phyloP scores from a whole-genome alignment of 2,113 vertebrate genomes.

The Periophthalmus modestus region DNA sequence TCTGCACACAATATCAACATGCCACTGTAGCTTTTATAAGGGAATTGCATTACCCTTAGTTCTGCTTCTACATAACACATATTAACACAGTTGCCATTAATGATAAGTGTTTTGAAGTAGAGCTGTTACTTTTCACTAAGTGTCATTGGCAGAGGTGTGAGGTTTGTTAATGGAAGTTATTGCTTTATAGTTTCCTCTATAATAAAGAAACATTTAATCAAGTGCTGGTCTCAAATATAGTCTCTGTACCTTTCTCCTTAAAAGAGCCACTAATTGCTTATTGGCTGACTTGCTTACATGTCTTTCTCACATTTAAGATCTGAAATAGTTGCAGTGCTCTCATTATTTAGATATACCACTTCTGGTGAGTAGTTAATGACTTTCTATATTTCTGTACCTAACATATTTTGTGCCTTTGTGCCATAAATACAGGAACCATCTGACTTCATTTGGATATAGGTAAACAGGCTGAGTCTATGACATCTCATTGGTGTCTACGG shows the following conservation, averaged over 20 bases:
- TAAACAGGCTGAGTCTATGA: conserved; percentile 24
- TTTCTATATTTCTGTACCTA: conserved; percentile 16
- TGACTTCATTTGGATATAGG: conserved; percentile 12
- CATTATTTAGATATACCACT: too few relatives aligned
- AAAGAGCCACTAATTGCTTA: background rate
- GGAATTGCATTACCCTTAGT: background rate
- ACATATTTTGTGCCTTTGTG: conserved; percentile 7
- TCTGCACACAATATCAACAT: too few relatives aligned
- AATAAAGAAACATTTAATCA: background rate
- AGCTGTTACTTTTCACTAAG: background rate
- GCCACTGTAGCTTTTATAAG: background rate
- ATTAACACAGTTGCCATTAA: background rate
- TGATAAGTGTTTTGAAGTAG: background rate
- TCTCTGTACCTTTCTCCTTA: background rate
- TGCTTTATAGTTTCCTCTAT: background rate
- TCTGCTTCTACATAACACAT: background rate
- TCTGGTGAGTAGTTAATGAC: too few relatives aligned
- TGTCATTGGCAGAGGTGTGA: background rate
- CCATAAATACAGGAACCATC: background rate
- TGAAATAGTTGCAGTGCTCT: background rate
- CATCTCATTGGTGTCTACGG: conserved; percentile 36
- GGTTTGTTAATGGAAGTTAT: background rate
- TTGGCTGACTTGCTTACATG: background rate
- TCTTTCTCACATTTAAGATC: background rate
- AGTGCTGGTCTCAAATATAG: background rate